Percentiles rank a stretch among this genome's conserved stretches.
phyloP scores from a whole-genome alignment of 2,888 invertebrate species.

The Halictus ligatus region DNA sequence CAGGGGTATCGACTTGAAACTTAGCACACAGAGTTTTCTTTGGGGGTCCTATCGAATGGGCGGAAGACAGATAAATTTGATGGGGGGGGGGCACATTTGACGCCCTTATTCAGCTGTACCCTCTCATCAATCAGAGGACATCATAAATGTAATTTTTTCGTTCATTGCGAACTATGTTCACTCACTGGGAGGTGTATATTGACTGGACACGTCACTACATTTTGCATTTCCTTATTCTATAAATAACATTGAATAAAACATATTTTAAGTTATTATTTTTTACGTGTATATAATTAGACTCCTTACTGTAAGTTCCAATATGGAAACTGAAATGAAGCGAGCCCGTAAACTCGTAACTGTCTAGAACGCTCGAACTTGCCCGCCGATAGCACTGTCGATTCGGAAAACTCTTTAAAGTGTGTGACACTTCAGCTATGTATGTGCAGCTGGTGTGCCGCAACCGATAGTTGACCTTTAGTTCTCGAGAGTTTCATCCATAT shows the following conservation, averaged over 20 bases:
- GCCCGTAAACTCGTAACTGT: neutral
- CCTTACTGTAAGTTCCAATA: neutral
- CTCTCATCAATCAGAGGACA: no score
- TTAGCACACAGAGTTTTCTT: no score
- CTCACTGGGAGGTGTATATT: neutral
- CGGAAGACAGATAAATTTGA: no score
- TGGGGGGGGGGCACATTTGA: no score
- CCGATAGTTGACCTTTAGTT: constrained; percentile 1
- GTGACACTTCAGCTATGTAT: neutral
- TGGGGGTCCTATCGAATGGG: no score
- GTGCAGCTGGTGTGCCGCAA: neutral
- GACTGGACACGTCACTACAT: neutral
- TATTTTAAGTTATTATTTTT: no score
- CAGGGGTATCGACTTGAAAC: no score
- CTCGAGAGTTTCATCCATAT: constrained; percentile 14
- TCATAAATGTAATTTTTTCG: neutral
- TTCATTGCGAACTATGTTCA: neutral
- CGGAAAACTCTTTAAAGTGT: neutral
- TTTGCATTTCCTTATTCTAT: neutral
- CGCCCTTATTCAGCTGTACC: no score
- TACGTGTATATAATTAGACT: neutral
- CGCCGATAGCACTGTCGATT: neutral
- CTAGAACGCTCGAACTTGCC: neutral
- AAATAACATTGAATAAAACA: neutral
- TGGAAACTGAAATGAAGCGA: neutral